These are phyloP conservation scores for Drosophila hawaiiensis DNA, from an alignment of 2,888 invertebrate genomes.

Conservation along the genomic window DNA sequence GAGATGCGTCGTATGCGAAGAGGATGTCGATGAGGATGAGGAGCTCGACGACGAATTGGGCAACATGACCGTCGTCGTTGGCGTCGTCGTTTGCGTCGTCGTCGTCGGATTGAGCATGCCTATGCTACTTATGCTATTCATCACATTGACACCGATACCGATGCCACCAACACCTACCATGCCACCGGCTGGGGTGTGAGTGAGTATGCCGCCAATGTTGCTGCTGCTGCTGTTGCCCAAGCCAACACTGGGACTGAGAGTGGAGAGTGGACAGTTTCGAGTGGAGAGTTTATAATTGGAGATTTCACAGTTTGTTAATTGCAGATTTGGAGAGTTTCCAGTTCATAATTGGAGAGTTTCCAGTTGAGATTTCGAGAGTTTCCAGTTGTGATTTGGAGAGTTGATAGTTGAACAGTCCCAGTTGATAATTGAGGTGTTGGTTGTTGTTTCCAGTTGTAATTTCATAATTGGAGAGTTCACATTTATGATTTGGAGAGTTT, in stretches of 20 bases:
- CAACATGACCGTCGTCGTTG: slow-evolving; percentile 83
- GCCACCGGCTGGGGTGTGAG: slow-evolving; percentile 42
- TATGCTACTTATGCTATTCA: slow-evolving; percentile 60
- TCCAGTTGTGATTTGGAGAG: not conserved
- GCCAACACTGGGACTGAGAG: slow-evolving; percentile 68
- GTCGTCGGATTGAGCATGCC: slow-evolving; percentile 62
- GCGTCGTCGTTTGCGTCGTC: slow-evolving; percentile 80
- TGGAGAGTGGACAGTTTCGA: not conserved
- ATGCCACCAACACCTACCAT: slow-evolving; percentile 39
- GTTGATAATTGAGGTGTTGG: not conserved
- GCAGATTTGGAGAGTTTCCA: not conserved
- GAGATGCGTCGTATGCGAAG: slow-evolving; percentile 79
- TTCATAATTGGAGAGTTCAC: not conserved
- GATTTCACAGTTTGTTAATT: not conserved
- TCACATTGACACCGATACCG: slow-evolving; percentile 46
- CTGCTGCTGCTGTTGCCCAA: slow-evolving; percentile 62
- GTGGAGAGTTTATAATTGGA: not conserved
- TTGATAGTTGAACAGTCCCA: not conserved
- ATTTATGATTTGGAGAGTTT: not conserved
- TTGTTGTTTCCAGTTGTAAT: not conserved
- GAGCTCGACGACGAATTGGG: slow-evolving; percentile 84
- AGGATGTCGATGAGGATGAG: slow-evolving; percentile 83
- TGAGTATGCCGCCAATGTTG: slow-evolving; percentile 50
- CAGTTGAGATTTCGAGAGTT: not conserved
- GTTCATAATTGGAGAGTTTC: not conserved